Percentiles rank a stretch among this genome's conserved stretches.
These are phyloP conservation scores for Thaleichthys pacificus DNA, from an alignment of 2,797 vertebrate species.

Conservation along the genomic window DNA sequence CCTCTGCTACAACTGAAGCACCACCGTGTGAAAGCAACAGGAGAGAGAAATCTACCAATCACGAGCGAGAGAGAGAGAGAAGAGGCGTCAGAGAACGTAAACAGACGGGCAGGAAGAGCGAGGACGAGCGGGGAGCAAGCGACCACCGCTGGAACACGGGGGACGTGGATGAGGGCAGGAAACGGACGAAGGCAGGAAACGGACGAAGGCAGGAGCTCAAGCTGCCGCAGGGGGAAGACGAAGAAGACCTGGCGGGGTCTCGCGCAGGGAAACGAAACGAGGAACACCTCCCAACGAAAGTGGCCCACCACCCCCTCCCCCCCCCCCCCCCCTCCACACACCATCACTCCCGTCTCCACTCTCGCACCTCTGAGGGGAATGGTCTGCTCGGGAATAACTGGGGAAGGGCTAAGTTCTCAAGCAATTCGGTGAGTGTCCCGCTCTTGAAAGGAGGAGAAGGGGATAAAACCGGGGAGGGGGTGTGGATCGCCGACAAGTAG, in stretches of 20 bases:
- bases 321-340: constrained; percentile 49
- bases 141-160: constrained; percentile 50
- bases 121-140: constrained; percentile 64
- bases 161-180: constrained; percentile 46
- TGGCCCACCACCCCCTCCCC: constrained; percentile 62
- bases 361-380: constrained; percentile 45
- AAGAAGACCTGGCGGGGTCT: constrained; percentile 50
- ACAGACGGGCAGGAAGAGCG: constrained; percentile 75
- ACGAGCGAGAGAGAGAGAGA: constrained; percentile 80
- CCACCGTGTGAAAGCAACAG: constrained; percentile 98
- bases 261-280: constrained; percentile 62
- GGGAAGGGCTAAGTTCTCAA: constrained; percentile 72
- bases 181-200: constrained; percentile 67
- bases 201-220: constrained; percentile 77
- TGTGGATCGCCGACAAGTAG: constrained; percentile 63
- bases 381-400: constrained; percentile 58
- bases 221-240: constrained; percentile 70
- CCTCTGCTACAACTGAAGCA: constrained; percentile 99
- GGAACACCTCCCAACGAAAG: constrained; percentile 62
- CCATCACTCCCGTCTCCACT: constrained; percentile 42
- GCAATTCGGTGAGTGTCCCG: constrained; percentile 65
- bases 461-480: constrained; percentile 14
- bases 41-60: constrained; percentile 90
- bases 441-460: constrained; percentile 25
- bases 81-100: constrained; percentile 40